A percentile compares a stretch with the other conserved stretches of the same genome.
Conservation (phyloP, 2,113 vertebrate genomes). For the Rhinogobius similis region DNA sequence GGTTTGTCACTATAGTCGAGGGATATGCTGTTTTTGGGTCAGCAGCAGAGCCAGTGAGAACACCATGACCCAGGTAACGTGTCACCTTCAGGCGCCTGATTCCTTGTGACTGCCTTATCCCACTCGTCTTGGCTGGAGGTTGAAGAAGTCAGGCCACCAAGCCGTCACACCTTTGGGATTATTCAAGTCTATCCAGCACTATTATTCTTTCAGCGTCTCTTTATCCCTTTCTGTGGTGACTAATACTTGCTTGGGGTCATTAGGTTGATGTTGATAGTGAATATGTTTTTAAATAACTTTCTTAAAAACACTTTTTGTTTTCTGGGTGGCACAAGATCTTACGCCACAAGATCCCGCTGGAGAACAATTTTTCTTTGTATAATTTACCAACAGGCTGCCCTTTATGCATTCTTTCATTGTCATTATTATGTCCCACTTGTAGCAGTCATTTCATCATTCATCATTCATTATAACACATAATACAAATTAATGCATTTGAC, state of each 20-base stretch:
- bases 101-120: constrained; percentile 44
- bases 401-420: too few relatives aligned
- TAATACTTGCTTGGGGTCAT: constrained; percentile 40
- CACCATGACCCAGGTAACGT: constrained; percentile 23
- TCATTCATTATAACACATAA: too few relatives aligned
- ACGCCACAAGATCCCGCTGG: background rate
- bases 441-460: too few relatives aligned
- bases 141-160: constrained; percentile 40
- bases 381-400: background rate
- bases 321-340: background rate
- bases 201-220: constrained; percentile 10
- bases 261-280: background rate
- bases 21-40: background rate
- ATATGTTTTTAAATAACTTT: background rate
- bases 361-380: background rate
- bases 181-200: constrained; percentile 46
- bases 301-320: background rate
- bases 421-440: too few relatives aligned
- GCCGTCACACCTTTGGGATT: constrained; percentile 67
- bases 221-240: constrained; percentile 5
- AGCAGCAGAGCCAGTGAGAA: background rate
- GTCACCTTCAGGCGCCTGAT: constrained; percentile 34
- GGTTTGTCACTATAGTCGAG: background rate
- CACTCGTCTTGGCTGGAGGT: constrained; percentile 32
- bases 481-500: background rate